phyloP scores from a whole-genome alignment of 2,113 vertebrate species.

The Ancistrus triradiatus region DNA sequence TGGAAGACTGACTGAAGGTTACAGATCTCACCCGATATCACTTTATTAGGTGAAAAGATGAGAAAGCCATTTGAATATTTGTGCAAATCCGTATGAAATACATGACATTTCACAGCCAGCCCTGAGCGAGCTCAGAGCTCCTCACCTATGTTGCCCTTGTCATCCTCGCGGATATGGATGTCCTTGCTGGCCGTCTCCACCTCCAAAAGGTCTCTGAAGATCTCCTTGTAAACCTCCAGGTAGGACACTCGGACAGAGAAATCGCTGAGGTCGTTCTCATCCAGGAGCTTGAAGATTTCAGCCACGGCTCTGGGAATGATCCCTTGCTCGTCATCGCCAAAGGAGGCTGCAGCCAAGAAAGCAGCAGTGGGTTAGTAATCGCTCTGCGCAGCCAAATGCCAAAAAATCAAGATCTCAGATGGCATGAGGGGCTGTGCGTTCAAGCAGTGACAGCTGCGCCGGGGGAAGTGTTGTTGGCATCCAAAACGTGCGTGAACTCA shows the following conservation, averaged over 20 bases:
- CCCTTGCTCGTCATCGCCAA: constrained; percentile 90
- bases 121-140: not conserved
- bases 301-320: constrained; percentile 92
- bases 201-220: constrained; percentile 91
- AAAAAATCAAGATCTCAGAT: constrained; percentile 47
- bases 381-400: constrained; percentile 33
- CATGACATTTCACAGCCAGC: constrained; percentile 2
- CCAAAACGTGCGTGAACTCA: constrained; percentile 41
- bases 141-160: constrained; percentile 91
- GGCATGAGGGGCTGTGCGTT: constrained; percentile 36
- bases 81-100: not conserved
- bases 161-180: constrained; percentile 91
- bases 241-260: constrained; percentile 89
- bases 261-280: constrained; percentile 89
- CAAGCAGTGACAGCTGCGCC: constrained; percentile 42
- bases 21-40: too few species aligned
- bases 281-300: constrained; percentile 90
- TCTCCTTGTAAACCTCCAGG: constrained; percentile 96
- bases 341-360: constrained; percentile 73
- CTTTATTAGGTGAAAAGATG: too few species aligned
- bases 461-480: constrained; percentile 54
- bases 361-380: constrained; percentile 42
- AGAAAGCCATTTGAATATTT: constrained; percentile 1
- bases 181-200: constrained; percentile 91
- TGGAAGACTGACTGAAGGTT: too few species aligned